Conservation (phyloP, 2,113 vertebrate species). For the Anoura caudifer region DNA sequence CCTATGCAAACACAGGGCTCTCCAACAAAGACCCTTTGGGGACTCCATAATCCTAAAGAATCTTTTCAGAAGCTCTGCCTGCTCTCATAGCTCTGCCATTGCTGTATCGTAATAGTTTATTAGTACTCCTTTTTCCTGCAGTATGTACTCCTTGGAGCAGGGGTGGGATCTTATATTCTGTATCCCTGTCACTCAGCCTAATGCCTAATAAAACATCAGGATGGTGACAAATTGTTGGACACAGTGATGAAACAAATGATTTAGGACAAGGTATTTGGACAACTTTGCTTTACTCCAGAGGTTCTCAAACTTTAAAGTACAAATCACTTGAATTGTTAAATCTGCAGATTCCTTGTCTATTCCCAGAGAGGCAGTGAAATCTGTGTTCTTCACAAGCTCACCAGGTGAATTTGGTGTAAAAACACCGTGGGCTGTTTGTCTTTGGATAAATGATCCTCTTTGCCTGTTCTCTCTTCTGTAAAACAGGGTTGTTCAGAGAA, state of each 20-base stretch:
- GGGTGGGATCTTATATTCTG: not conserved
- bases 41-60: not conserved
- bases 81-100: not conserved
- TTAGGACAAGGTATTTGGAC: not conserved
- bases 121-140: not conserved
- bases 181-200: not conserved
- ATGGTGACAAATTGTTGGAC: not conserved
- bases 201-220: not conserved
- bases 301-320: not conserved
- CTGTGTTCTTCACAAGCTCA: not conserved
- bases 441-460: not conserved
- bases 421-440: not conserved
- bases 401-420: not conserved
- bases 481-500: not conserved
- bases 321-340: not conserved
- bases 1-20: not conserved
- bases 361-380: not conserved
- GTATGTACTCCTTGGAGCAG: not conserved
- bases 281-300: not conserved
- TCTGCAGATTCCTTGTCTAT: not conserved
- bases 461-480: not conserved
- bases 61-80: not conserved
- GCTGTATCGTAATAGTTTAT: not conserved
- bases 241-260: not conserved
- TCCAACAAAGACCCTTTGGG: not conserved